Conservation (phyloP, 2,888 invertebrate genomes). For the Byasa hedistus region DNA sequence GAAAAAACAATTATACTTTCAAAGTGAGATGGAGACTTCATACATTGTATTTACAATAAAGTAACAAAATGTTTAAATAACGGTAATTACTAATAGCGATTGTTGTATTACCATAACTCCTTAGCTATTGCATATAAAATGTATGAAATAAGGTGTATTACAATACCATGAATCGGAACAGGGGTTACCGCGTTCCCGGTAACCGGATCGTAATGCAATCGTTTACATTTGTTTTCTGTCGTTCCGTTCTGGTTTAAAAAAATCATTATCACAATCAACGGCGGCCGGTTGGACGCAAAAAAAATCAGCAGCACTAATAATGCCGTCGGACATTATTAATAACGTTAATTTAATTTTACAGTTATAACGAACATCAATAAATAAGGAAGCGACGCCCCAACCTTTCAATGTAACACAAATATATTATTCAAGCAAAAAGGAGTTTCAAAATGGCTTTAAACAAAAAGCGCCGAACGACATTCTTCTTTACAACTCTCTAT, state of each 20-base stretch:
- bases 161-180: too few relatives aligned
- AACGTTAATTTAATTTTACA: conserved; percentile 29
- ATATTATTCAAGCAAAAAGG: conserved; percentile 38
- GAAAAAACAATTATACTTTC: background rate
- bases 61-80: too few relatives aligned
- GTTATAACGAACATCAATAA: conserved; percentile 31
- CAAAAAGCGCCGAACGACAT: conserved; percentile 68
- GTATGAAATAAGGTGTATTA: too few relatives aligned
- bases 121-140: too few relatives aligned
- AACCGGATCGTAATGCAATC: too few relatives aligned
- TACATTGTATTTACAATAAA: too few relatives aligned
- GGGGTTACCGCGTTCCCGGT: too few relatives aligned
- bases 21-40: too few relatives aligned
- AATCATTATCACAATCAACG: conserved; percentile 6
- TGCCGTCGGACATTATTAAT: conserved; percentile 27
- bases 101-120: too few relatives aligned
- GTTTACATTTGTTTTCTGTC: too few relatives aligned
- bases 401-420: conserved; percentile 32
- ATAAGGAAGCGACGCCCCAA: conserved; percentile 27
- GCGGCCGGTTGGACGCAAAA: conserved; percentile 3
- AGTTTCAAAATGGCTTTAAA: conserved; percentile 37
- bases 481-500: conserved; percentile 72
- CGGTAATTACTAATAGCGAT: too few relatives aligned
- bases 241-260: conserved; percentile 2
- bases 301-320: conserved; percentile 27